These are phyloP conservation scores for Globicephala melas DNA, from an alignment of 2,113 vertebrate genomes.

Conservation along the genomic window DNA sequence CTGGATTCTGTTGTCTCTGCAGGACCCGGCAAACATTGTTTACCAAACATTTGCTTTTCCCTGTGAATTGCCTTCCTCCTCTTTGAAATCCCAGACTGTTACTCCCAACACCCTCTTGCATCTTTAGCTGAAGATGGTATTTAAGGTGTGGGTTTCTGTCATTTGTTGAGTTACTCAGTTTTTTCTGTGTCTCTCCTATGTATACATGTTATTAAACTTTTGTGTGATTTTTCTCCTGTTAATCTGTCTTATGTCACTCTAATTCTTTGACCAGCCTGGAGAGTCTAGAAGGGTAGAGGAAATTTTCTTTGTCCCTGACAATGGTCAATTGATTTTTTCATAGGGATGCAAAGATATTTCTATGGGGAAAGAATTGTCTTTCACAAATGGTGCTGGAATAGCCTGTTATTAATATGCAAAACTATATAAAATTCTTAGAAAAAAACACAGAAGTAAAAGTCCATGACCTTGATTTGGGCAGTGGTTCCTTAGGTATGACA, in stretches of 20 bases:
- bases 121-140: background rate
- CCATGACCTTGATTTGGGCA: background rate
- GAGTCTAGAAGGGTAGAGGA: background rate
- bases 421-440: background rate
- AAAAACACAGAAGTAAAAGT: background rate
- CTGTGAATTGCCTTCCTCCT: background rate
- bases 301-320: background rate
- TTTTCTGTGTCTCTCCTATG: background rate
- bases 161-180: background rate
- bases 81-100: background rate
- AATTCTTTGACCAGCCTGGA: background rate
- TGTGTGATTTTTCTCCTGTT: background rate
- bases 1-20: background rate
- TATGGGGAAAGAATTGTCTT: background rate
- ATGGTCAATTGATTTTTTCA: background rate
- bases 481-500: background rate
- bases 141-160: background rate
- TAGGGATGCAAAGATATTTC: background rate
- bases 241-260: background rate
- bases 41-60: background rate
- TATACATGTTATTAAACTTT: background rate
- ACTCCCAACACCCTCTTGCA: background rate
- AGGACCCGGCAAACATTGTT: background rate
- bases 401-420: background rate
- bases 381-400: background rate